Percentiles rank a stretch among this genome's conserved stretches.
Conservation (phyloP, 2,113 vertebrate genomes). For the Odocoileus virginianus region DNA sequence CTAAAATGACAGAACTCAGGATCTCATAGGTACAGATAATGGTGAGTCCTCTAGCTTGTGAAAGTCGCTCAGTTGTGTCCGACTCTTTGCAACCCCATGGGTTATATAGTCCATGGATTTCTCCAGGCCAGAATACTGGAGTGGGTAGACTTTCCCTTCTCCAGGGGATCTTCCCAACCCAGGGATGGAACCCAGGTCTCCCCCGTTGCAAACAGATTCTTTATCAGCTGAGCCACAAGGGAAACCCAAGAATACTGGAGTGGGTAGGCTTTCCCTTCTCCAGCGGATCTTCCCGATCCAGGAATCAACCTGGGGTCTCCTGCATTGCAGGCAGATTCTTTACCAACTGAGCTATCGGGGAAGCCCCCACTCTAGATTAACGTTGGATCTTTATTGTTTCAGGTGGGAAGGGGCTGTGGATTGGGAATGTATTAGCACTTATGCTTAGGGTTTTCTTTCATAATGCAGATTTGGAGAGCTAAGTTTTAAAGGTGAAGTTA, state of each 20-base stretch:
- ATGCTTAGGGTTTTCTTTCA: background rate
- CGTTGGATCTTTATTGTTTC: background rate
- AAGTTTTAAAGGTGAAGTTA: background rate
- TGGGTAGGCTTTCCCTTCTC: background rate
- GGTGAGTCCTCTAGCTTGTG: background rate
- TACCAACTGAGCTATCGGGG: background rate
- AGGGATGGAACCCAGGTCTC: background rate
- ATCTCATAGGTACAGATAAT: background rate
- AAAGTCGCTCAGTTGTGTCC: background rate
- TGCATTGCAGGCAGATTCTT: background rate
- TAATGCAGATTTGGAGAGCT: background rate
- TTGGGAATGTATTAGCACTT: background rate
- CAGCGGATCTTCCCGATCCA: background rate
- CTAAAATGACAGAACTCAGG: background rate
- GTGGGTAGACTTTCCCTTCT: background rate
- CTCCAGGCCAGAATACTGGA: background rate
- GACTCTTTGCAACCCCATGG: background rate
- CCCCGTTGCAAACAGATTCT: background rate
- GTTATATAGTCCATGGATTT: background rate
- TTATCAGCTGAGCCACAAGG: background rate
- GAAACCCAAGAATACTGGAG: background rate
- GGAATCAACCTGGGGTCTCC: background rate
- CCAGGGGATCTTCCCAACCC: background rate
- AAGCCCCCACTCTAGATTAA: background rate
- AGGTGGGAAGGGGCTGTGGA: background rate